Evolutionary conservation across 92 coral and sea anemone species (phyloP).

Genomic region (Porites divaricata): DNA sequence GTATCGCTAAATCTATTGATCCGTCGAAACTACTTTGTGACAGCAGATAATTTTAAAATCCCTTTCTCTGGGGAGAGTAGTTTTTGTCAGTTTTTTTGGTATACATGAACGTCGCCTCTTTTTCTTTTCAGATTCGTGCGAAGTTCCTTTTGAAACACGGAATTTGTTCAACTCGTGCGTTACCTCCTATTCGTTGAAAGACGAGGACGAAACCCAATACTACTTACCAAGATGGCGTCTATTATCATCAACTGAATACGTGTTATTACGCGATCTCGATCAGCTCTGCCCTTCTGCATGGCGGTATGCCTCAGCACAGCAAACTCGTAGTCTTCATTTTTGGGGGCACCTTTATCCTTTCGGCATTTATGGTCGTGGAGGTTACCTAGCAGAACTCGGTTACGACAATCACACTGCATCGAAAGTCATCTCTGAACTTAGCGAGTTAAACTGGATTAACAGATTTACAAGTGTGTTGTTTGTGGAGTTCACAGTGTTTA

Average conservation of each 20-base stretch:
- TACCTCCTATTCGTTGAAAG: background rate
- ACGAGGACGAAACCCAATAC: slow-evolving; percentile 34
- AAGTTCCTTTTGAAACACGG: slow-evolving; percentile 5
- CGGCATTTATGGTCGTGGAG: slow-evolving; percentile 39
- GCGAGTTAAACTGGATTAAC: slow-evolving; percentile 49
- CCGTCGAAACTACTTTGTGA: no score
- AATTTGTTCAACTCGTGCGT: slow-evolving; percentile 36
- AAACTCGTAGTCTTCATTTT: slow-evolving; percentile 22
- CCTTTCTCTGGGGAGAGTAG: no score
- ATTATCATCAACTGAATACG: background rate
- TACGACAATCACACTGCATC: slow-evolving; percentile 19
- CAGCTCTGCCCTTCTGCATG: slow-evolving; percentile 40
- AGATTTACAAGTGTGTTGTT: slow-evolving; percentile 47
- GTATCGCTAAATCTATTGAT: no score
- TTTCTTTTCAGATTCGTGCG: slow-evolving; percentile 36
- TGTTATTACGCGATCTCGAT: background rate
- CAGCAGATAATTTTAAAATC: no score
- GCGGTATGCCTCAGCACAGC: slow-evolving; percentile 32
- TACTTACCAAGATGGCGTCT: slow-evolving; percentile 50
- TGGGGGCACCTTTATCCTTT: slow-evolving; percentile 21
- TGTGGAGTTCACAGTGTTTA: slow-evolving; percentile 53
- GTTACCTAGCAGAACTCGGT: slow-evolving; percentile 52
- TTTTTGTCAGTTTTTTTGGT: background rate
- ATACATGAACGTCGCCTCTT: background rate
- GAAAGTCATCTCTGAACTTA: slow-evolving; percentile 15